phyloP scores from a whole-genome alignment of 2,113 vertebrate species.

The Sylvilagus bachmani region DNA sequence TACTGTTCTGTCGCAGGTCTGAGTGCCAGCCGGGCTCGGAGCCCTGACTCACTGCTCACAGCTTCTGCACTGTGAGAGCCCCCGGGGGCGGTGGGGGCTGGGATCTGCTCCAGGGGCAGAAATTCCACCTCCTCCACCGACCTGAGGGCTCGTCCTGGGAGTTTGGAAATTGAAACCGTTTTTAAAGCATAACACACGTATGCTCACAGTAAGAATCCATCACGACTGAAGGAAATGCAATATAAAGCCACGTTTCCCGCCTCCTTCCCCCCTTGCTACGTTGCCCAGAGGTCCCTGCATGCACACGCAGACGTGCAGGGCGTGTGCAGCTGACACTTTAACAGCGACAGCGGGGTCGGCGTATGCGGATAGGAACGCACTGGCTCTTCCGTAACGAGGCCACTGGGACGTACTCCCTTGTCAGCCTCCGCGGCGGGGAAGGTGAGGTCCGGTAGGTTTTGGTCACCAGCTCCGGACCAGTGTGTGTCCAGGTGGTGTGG shows the following conservation, averaged over 20 bases:
- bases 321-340: accelerated
- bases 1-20: background rate
- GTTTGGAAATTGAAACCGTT: background rate
- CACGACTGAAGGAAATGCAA: background rate
- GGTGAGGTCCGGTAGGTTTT: accelerated
- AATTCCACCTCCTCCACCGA: background rate
- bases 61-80: background rate
- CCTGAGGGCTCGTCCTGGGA: background rate
- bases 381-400: too few species aligned
- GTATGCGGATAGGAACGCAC: accelerated
- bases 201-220: background rate
- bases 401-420: accelerated
- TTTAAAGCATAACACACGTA: background rate
- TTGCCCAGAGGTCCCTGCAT: background rate
- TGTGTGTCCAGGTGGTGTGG: accelerated
- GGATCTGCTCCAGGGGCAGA: background rate
- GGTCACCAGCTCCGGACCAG: accelerated
- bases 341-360: accelerated
- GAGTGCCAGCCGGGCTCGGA: background rate
- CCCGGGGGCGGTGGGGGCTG: accelerated
- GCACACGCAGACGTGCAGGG: too few species aligned
- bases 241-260: background rate
- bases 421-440: accelerated
- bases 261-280: too few species aligned
- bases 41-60: accelerated